Conservation (phyloP, 2,888 invertebrate genomes). For the Cryptus armator region DNA sequence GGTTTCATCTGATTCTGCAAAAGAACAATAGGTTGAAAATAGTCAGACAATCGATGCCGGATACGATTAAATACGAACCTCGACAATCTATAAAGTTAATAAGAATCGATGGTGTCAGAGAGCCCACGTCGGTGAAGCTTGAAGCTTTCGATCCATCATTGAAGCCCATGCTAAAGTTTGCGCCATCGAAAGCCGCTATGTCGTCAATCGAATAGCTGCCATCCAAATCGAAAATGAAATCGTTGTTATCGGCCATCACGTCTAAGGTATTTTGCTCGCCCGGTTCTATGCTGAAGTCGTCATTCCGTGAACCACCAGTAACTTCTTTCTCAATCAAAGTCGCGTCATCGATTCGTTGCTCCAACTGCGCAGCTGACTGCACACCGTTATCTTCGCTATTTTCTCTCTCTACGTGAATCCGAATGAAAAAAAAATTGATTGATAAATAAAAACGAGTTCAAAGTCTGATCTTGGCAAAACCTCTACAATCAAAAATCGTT, state of each 20-base stretch:
- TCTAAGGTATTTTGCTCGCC: neutral
- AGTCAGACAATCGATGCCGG: neutral
- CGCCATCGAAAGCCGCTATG: neutral
- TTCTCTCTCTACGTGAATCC: conserved; percentile 1
- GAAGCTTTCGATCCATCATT: neutral
- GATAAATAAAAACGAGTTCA: neutral
- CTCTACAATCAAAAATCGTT: neutral
- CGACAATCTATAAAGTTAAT: neutral
- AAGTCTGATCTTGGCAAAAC: conserved; percentile 9
- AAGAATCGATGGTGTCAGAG: neutral
- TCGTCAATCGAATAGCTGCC: neutral
- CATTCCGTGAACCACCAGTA: neutral
- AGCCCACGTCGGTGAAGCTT: neutral
- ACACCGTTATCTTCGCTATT: neutral
- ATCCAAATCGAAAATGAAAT: conserved; percentile 2
- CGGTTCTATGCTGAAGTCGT: neutral
- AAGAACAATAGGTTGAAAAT: neutral
- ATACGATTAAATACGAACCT: neutral
- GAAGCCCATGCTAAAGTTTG: conserved; percentile 1
- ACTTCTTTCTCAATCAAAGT: neutral
- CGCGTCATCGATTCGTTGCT: neutral
- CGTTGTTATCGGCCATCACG: neutral
- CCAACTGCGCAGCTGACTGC: neutral
- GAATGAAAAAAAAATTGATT: conserved; percentile 2
- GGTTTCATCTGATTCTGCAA: neutral